phyloP scores from a whole-genome alignment of 2,113 vertebrate species.

The Corythaixoides concolor region DNA sequence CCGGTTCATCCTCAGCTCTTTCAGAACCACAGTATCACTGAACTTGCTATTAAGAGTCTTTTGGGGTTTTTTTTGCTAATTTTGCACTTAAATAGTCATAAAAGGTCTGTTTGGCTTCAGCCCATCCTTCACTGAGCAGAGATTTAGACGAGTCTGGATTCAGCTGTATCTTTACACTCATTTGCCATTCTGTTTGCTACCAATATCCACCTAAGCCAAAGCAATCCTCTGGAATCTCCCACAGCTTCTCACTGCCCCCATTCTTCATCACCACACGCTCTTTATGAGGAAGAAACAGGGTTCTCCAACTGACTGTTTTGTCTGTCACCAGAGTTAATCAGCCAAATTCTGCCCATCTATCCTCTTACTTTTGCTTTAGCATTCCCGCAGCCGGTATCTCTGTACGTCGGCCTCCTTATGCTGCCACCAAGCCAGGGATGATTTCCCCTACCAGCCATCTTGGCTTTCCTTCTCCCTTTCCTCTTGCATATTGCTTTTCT shows the following conservation, averaged over 20 bases:
- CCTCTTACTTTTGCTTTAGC: not conserved
- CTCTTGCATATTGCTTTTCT: not conserved
- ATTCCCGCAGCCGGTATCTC: not conserved
- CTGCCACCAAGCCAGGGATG: not conserved
- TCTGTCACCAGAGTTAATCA: not conserved
- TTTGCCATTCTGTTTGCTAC: not conserved
- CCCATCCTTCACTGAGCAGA: not conserved
- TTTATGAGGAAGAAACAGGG: accelerated
- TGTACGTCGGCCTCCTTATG: accelerated
- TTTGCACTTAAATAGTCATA: not conserved
- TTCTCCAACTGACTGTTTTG: not conserved
- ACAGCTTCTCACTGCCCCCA: not conserved
- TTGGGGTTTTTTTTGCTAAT: not conserved
- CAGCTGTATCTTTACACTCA: not conserved
- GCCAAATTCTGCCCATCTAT: not conserved
- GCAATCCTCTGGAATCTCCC: not conserved
- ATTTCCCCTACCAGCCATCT: not conserved
- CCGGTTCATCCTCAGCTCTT: not conserved
- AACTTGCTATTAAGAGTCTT: not conserved
- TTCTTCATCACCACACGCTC: not conserved
- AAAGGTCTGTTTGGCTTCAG: not conserved
- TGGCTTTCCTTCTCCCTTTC: not conserved
- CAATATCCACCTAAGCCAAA: not conserved
- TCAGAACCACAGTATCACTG: not conserved
- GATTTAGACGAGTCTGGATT: not conserved